Percentiles rank a stretch among this genome's conserved stretches.
Conservation (phyloP, 53 echinoderm and acorn worm genomes). For the Patiria pectinifera region DNA sequence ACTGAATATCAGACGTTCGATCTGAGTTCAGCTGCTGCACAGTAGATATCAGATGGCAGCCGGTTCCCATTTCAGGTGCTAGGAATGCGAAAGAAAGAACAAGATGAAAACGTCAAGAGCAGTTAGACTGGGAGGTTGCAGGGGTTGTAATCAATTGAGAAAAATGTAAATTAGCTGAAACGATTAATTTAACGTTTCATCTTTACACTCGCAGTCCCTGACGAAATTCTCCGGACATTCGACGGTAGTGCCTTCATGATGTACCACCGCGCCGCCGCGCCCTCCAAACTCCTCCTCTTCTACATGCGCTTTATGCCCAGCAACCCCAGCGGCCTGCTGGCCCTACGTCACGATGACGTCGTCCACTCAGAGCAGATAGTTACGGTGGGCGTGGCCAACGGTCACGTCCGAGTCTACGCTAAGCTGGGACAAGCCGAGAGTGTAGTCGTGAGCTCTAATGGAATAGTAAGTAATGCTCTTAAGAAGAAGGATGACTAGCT, state of each 20-base stretch:
- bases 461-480: conserved; percentile 62
- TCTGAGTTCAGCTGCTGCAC: too few relatives aligned
- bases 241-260: conserved; percentile 79
- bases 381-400: conserved; percentile 58
- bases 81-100: too few relatives aligned
- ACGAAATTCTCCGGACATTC: conserved; percentile 61
- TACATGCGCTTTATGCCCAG: conserved; percentile 76
- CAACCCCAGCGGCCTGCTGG: conserved; percentile 71
- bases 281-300: conserved; percentile 80
- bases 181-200: background rate
- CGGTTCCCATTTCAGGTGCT: too few relatives aligned
- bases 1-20: too few relatives aligned
- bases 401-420: conserved; percentile 71
- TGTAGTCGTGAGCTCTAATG: conserved; percentile 59
- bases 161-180: too few relatives aligned
- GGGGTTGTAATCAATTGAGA: too few relatives aligned
- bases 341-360: conserved; percentile 70
- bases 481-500: too few relatives aligned
- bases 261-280: conserved; percentile 73
- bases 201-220: conserved; percentile 37
- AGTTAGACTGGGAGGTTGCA: too few relatives aligned
- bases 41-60: too few relatives aligned
- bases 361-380: conserved; percentile 44
- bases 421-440: conserved; percentile 60
- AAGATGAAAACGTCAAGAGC: too few relatives aligned